Evolutionary conservation across 2,113 vertebrate genomes (phyloP).

Genomic region (Tyrannus savana): DNA sequence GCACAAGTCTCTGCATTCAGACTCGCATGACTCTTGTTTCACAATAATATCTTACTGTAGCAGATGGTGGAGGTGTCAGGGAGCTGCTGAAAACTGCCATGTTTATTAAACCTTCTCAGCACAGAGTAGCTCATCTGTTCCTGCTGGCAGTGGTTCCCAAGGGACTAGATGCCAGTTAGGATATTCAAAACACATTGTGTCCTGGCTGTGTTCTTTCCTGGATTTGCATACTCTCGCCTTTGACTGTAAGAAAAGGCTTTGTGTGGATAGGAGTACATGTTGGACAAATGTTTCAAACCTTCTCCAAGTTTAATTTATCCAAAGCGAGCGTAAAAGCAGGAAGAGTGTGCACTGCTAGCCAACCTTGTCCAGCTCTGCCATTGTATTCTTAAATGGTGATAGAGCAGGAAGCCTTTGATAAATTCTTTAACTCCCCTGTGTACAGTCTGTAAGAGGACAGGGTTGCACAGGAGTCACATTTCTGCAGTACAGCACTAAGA

Average conservation of each 20-base stretch:
- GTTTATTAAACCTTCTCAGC: conserved; percentile 15
- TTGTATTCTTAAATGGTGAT: background rate
- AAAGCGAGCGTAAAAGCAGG: background rate
- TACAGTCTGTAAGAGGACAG: background rate
- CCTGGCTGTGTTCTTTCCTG: background rate
- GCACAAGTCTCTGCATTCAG: background rate
- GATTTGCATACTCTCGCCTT: background rate
- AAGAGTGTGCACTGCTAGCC: background rate
- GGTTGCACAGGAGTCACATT: accelerated
- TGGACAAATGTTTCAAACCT: background rate
- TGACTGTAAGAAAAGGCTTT: background rate
- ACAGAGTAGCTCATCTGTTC: conserved; percentile 30
- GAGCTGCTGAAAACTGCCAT: conserved; percentile 39
- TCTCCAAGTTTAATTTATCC: background rate
- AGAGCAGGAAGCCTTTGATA: background rate
- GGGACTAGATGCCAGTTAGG: conserved; percentile 1
- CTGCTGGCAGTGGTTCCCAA: conserved; percentile 8
- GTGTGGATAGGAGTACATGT: background rate
- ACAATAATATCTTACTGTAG: background rate
- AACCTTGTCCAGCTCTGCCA: background rate
- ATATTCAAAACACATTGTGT: background rate
- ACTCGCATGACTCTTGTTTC: background rate
- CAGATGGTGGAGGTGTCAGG: conserved; percentile 30
- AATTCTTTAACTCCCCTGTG: background rate
- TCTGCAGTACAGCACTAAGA: background rate